Evolutionary conservation across 1,140 invertebrate species (phyloP).

Genomic region (Yoshiicerus persimilis): DNA sequence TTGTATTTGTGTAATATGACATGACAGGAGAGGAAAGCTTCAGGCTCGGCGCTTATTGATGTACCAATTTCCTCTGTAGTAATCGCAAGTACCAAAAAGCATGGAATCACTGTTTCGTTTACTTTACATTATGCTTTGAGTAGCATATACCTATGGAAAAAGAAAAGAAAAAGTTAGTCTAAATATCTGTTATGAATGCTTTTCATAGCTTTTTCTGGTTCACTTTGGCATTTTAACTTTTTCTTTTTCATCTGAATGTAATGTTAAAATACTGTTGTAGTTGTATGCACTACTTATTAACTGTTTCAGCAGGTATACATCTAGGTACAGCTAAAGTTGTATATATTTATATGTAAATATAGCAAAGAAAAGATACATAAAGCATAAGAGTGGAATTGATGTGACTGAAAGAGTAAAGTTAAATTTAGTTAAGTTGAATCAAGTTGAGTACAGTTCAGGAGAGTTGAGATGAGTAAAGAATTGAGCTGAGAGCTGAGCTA

Average conservation of each 20-base stretch:
- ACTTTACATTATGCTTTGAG: not conserved
- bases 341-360: not conserved
- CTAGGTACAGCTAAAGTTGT: not conserved
- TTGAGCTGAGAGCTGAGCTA: not conserved
- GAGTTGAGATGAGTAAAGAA: not conserved
- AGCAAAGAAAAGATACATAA: not conserved
- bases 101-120: not conserved
- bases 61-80: slow-evolving; percentile 23
- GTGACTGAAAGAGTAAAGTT: not conserved
- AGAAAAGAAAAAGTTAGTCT: not conserved
- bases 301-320: not conserved
- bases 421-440: not conserved
- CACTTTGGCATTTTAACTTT: not conserved
- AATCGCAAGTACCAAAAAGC: not conserved
- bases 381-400: slow-evolving; percentile 3
- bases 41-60: slow-evolving; percentile 5
- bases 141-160: not conserved
- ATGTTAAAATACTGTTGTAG: not conserved
- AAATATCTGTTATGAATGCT: not conserved
- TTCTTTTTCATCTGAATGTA: not conserved
- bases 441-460: not conserved
- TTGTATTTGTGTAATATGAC: not conserved
- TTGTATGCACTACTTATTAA: not conserved
- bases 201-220: not conserved
- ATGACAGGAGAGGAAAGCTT: not conserved